Evolutionary conservation across 1,140 invertebrate species (phyloP).

Genomic region (Onthophagus taurus): DNA sequence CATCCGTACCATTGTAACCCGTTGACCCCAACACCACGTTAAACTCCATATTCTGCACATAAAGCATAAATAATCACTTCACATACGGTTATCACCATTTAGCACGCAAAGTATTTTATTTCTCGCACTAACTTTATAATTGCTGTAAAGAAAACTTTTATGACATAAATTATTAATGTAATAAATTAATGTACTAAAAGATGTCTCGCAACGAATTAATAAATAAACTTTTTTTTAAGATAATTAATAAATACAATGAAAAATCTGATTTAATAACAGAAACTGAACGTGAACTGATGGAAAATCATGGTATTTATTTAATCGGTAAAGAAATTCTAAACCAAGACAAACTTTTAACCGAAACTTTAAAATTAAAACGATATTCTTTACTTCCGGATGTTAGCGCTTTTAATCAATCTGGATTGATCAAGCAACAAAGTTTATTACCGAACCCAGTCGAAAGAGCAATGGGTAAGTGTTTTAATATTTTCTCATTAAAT

Average conservation of each 20-base stretch:
- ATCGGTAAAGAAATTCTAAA: constrained; percentile 12
- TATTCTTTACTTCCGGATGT: constrained; percentile 11
- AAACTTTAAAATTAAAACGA: constrained; percentile 18
- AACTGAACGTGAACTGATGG: constrained; percentile 17
- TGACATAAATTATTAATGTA: too few species aligned
- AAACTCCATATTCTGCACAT: too few species aligned
- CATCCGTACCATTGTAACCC: too few species aligned
- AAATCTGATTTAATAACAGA: constrained; percentile 12
- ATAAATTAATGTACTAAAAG: too few species aligned
- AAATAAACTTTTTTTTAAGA: constrained; percentile 15
- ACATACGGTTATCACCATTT: too few species aligned
- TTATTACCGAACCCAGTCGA: constrained; percentile 16
- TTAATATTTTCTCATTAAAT: neutral
- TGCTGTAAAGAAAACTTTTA: too few species aligned
- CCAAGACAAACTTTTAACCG: constrained; percentile 14
- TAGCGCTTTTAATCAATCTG: constrained; percentile 14
- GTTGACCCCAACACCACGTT: too few species aligned
- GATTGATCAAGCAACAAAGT: constrained; percentile 18
- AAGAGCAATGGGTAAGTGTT: constrained; percentile 12
- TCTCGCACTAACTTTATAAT: too few species aligned
- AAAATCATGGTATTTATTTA: constrained; percentile 16
- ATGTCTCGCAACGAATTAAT: too few species aligned
- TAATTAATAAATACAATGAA: constrained; percentile 7
- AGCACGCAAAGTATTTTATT: too few species aligned
- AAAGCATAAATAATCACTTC: too few species aligned